Conservation (phyloP, 53 echinoderm and acorn worm species). For the Patiria pectinifera region DNA sequence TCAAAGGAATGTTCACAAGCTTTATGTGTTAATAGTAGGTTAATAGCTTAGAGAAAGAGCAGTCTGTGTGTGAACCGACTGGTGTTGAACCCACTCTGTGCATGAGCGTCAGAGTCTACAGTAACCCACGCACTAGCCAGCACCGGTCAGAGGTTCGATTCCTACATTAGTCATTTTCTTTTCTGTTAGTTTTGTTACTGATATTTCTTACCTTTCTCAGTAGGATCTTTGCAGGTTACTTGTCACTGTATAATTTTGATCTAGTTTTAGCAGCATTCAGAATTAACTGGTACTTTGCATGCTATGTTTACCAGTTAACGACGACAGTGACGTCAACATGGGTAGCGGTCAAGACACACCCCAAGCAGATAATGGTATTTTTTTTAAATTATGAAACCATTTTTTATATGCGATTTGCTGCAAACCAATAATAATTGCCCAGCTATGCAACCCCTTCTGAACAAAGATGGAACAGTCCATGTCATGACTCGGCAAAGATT, state of each 20-base stretch:
- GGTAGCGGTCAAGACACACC: slow-evolving; percentile 57
- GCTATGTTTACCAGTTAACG: slow-evolving; percentile 59
- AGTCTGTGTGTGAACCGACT: neutral
- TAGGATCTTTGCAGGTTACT: neutral
- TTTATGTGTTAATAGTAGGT: too few relatives aligned
- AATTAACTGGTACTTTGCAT: slow-evolving; percentile 61
- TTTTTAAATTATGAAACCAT: slow-evolving; percentile 38
- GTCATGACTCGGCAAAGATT: slow-evolving; percentile 18
- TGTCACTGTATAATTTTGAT: neutral
- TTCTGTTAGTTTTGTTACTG: neutral
- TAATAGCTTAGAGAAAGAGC: too few relatives aligned
- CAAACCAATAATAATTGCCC: slow-evolving; percentile 19
- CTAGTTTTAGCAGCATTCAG: slow-evolving; percentile 1
- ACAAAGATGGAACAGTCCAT: slow-evolving; percentile 38
- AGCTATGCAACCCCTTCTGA: neutral
- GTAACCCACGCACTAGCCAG: neutral
- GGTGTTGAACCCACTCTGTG: neutral
- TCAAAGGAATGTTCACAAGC: too few relatives aligned
- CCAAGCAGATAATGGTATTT: slow-evolving; percentile 80
- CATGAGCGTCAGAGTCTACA: neutral
- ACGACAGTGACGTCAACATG: slow-evolving; percentile 56
- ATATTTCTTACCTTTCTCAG: neutral
- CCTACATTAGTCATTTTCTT: neutral
- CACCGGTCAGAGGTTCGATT: neutral
- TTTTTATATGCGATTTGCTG: slow-evolving; percentile 45